These are phyloP conservation scores for Galaxea fascicularis DNA, from an alignment of 92 coral and sea anemone species.

Conservation along the genomic window DNA sequence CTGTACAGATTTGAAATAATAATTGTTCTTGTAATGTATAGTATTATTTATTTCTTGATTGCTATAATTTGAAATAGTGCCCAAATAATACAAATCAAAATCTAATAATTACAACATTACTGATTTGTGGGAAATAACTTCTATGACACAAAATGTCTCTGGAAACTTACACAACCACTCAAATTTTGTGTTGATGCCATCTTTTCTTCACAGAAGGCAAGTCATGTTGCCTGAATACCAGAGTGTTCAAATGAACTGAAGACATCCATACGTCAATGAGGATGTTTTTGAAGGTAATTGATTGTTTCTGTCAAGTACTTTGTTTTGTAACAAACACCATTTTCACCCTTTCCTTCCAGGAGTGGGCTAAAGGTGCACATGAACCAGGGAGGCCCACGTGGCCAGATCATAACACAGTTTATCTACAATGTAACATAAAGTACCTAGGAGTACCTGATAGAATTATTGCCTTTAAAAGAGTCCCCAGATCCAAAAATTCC, in stretches of 20 bases:
- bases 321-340: neutral
- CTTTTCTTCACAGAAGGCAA: constrained; percentile 5
- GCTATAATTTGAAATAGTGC: constrained; percentile 3
- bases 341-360: neutral
- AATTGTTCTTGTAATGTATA: neutral
- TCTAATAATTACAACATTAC: neutral
- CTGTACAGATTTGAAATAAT: constrained; percentile 1
- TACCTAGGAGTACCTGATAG: neutral
- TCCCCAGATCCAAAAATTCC: too few species aligned
- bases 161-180: constrained; percentile 4
- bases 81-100: neutral
- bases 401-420: neutral
- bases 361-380: neutral
- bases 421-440: neutral
- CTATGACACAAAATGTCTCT: neutral
- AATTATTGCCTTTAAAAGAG: neutral
- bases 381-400: neutral
- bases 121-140: neutral
- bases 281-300: neutral
- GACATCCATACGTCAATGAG: neutral
- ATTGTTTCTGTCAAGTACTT: neutral
- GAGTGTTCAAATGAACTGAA: constrained; percentile 5
- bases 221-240: neutral
- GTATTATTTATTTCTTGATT: neutral
- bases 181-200: constrained; percentile 14